Percentiles rank a stretch among this genome's conserved stretches.
phyloP scores from a whole-genome alignment of 2,113 vertebrate species.

The Pteronura brasiliensis region DNA sequence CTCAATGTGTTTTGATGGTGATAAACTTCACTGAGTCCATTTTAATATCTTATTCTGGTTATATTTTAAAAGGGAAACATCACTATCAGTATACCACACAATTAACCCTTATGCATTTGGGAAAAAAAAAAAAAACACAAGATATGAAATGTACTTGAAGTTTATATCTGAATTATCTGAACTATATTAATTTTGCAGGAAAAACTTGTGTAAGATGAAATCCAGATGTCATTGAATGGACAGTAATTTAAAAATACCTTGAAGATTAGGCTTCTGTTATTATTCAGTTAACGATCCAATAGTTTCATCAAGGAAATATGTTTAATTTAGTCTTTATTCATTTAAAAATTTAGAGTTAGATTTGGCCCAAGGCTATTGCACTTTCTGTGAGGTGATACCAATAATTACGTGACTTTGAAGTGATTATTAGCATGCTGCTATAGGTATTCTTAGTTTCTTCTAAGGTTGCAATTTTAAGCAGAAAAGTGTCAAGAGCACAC shows the following conservation, averaged over 20 bases:
- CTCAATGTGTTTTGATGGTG: conserved; percentile 16
- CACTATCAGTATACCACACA: neutral
- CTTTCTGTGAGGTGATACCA: neutral
- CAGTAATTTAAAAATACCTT: conserved; percentile 25
- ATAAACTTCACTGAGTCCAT: conserved; percentile 28
- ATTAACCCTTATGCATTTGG: neutral
- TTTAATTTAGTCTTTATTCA: conserved; percentile 15
- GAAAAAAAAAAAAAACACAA: conserved; percentile 26
- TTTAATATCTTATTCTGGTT: conserved; percentile 10
- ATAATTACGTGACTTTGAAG: neutral
- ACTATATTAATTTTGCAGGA: neutral
- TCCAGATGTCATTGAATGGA: neutral
- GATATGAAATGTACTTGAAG: neutral
- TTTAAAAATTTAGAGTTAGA: conserved; percentile 24
- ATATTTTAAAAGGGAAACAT: conserved; percentile 24
- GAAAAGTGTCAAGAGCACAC: neutral
- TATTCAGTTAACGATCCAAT: neutral
- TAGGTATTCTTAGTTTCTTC: neutral
- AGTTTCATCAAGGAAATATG: neutral
- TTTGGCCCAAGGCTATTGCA: neutral
- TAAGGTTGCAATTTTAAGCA: neutral
- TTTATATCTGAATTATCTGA: conserved; percentile 2
- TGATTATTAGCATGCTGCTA: neutral
- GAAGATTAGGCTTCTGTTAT: neutral
- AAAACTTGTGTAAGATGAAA: neutral